Evolutionary conservation across 2,797 vertebrate species (phyloP).

Genomic region (Chaetodon trifasciatus): DNA sequence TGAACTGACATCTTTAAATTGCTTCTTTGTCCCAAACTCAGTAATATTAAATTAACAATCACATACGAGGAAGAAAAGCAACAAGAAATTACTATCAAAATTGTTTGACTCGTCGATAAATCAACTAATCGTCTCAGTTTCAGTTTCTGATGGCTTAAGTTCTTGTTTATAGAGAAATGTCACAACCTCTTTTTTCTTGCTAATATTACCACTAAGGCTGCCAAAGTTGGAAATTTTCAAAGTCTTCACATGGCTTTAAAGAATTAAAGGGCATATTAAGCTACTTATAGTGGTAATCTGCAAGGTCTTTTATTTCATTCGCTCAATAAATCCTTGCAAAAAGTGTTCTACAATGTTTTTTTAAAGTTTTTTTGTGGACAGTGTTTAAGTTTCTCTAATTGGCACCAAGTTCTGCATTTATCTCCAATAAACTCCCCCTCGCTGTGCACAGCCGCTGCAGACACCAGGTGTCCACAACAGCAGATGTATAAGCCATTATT

Average conservation of each 20-base stretch:
- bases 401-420: slow-evolving; percentile 40
- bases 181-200: background rate
- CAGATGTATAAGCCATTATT: slow-evolving; percentile 46
- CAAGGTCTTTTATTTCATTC: slow-evolving; percentile 20
- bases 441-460: slow-evolving; percentile 52
- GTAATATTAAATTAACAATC: background rate
- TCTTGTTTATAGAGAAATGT: background rate
- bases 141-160: background rate
- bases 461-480: slow-evolving; percentile 40
- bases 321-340: slow-evolving; percentile 34
- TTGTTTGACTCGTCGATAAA: background rate
- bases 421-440: slow-evolving; percentile 49
- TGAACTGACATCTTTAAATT: background rate
- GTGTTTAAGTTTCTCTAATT: slow-evolving; percentile 53
- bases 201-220: background rate
- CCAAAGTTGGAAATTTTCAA: background rate
- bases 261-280: slow-evolving; percentile 37
- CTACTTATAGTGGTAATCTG: slow-evolving; percentile 28
- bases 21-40: background rate
- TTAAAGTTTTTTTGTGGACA: slow-evolving; percentile 1
- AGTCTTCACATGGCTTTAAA: slow-evolving; percentile 1
- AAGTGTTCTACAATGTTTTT: slow-evolving; percentile 21
- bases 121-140: background rate
- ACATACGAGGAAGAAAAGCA: background rate
- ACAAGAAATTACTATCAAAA: background rate